Evolutionary conservation across 2,888 invertebrate genomes (phyloP).

Genomic region (Drosophila rubida): DNA sequence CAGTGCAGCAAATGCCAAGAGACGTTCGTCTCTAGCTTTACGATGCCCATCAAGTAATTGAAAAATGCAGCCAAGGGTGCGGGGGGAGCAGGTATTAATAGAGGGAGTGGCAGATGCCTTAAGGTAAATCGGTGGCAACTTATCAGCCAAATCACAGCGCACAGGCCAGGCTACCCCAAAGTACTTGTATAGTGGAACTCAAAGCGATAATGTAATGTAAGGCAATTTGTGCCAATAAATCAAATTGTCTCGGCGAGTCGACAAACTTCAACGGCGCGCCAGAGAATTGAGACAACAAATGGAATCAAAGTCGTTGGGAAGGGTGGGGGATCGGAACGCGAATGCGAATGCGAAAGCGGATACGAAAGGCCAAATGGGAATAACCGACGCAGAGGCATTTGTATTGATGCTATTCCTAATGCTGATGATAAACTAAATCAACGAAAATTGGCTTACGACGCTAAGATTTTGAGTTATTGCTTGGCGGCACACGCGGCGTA

Average conservation of each 20-base stretch:
- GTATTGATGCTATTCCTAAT: slow-evolving; percentile 53
- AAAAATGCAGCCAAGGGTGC: slow-evolving; percentile 52
- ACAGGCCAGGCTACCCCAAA: slow-evolving; percentile 24
- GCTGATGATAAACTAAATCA: slow-evolving; percentile 76
- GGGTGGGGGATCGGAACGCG: not conserved
- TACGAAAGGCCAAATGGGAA: slow-evolving; percentile 60
- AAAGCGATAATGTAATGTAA: slow-evolving; percentile 75
- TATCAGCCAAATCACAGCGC: slow-evolving; percentile 34
- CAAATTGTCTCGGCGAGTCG: slow-evolving; percentile 65
- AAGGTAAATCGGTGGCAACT: slow-evolving; percentile 46
- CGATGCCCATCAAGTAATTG: slow-evolving; percentile 61
- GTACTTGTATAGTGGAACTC: slow-evolving; percentile 40
- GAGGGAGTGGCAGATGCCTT: slow-evolving; percentile 21
- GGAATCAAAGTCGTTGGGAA: slow-evolving; percentile 44
- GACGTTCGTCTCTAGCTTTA: not conserved
- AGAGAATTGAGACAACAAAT: slow-evolving; percentile 37
- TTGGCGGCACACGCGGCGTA: slow-evolving; percentile 52
- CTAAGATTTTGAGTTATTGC: slow-evolving; percentile 71
- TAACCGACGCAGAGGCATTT: slow-evolving; percentile 61
- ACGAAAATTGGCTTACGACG: slow-evolving; percentile 74
- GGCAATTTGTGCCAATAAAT: slow-evolving; percentile 77
- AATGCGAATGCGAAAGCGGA: not conserved
- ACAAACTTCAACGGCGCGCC: slow-evolving; percentile 26
- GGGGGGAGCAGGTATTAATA: not conserved
- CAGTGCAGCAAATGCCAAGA: slow-evolving; percentile 33